Evolutionary conservation across 2,797 vertebrate species (phyloP).

Genomic region (Adelosebastes latens): DNA sequence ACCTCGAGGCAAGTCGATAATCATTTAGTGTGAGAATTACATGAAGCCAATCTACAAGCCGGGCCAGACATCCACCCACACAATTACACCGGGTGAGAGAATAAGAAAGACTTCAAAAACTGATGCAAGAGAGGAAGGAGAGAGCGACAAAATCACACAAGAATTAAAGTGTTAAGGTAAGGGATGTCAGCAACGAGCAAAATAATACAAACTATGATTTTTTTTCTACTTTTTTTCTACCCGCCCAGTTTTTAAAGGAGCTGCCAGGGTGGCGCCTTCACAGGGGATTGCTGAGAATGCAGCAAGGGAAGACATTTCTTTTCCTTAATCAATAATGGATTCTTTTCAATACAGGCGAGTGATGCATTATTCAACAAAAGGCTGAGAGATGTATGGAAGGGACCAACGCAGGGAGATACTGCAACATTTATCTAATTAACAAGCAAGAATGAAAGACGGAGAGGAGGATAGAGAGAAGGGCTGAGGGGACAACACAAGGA

Average conservation of each 20-base stretch:
- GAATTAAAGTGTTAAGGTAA: background rate
- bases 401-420: conserved; percentile 38
- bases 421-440: conserved; percentile 75
- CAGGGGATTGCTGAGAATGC: conserved; percentile 40
- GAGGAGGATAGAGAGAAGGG: background rate
- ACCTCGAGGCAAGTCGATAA: conserved; percentile 53
- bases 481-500: background rate
- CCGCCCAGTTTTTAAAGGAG: conserved; percentile 3
- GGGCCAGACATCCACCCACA: conserved; percentile 31
- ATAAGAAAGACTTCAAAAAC: background rate
- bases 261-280: conserved; percentile 3
- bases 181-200: background rate
- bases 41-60: conserved; percentile 34
- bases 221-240: background rate
- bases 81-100: background rate
- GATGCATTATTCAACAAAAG: conserved; percentile 75
- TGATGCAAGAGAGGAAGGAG: background rate
- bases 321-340: conserved; percentile 72
- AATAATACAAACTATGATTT: background rate
- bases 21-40: conserved; percentile 56
- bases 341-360: conserved; percentile 62
- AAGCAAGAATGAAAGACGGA: conserved; percentile 36
- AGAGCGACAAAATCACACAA: background rate
- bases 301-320: conserved; percentile 46
- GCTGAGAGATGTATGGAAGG: conserved; percentile 54